Conservation (phyloP, 2,797 vertebrate species). For the Mastacembelus armatus region DNA sequence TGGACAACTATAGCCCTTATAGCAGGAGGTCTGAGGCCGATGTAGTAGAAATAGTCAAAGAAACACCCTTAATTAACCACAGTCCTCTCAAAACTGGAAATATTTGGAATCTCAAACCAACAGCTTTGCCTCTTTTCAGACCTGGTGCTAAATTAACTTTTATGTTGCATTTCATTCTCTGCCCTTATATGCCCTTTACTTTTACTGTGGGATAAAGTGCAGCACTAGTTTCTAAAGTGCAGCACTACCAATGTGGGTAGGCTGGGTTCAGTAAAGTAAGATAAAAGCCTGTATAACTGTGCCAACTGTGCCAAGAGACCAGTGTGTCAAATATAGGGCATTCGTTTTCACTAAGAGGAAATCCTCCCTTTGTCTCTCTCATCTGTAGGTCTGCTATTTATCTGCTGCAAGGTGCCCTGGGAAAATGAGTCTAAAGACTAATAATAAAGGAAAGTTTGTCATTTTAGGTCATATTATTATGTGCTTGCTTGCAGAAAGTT, state of each 20-base stretch:
- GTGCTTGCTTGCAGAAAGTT: neutral
- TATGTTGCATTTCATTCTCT: slow-evolving; percentile 41
- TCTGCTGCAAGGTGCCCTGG: neutral
- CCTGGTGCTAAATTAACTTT: slow-evolving; percentile 46
- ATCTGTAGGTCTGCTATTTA: slow-evolving; percentile 13
- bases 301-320: slow-evolving; percentile 66
- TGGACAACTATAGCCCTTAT: slow-evolving; percentile 73
- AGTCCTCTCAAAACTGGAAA: neutral
- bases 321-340: slow-evolving; percentile 47
- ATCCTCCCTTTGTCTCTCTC: slow-evolving; percentile 64
- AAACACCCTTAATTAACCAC: neutral
- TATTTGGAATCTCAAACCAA: neutral
- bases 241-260: neutral
- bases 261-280: slow-evolving; percentile 21
- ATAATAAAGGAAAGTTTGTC: neutral
- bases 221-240: slow-evolving; percentile 18
- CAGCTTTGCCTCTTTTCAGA: no score
- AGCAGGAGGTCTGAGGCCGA: slow-evolving; percentile 41
- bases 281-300: slow-evolving; percentile 31
- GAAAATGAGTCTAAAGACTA: neutral
- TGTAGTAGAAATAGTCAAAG: no score
- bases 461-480: neutral
- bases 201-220: slow-evolving; percentile 16
- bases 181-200: slow-evolving; percentile 41
- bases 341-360: slow-evolving; percentile 56